Conservation (phyloP, 2,888 invertebrate species). For the Conomelus anceps region DNA sequence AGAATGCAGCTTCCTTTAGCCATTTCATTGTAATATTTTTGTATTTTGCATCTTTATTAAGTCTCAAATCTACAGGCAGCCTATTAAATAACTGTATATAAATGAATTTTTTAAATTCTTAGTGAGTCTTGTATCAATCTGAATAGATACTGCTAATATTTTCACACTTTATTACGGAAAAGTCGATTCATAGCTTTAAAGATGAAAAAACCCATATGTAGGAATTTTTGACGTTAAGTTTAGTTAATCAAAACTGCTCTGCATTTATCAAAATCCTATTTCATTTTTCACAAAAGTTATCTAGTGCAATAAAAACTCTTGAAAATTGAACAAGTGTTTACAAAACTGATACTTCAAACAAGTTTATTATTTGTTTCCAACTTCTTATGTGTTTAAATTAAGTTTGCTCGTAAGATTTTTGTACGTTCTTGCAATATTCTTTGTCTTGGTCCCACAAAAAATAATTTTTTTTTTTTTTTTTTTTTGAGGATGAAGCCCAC, state of each 20-base stretch:
- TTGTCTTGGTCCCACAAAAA: constrained; percentile 16
- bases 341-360: not conserved
- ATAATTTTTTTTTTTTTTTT: constrained; percentile 17
- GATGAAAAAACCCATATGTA: not conserved
- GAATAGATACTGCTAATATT: too few relatives aligned
- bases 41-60: too few relatives aligned
- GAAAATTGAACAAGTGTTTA: not conserved
- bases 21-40: too few relatives aligned
- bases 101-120: too few relatives aligned
- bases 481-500: constrained; percentile 69
- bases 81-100: too few relatives aligned
- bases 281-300: not conserved
- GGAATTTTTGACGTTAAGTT: not conserved
- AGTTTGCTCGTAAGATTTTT: not conserved
- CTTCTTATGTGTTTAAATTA: not conserved
- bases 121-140: too few relatives aligned
- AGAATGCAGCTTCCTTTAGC: too few relatives aligned
- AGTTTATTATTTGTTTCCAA: not conserved
- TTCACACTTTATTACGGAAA: too few relatives aligned
- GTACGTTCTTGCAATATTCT: not conserved
- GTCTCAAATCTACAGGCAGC: too few relatives aligned
- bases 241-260: not conserved
- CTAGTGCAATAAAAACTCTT: not conserved
- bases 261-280: not conserved
- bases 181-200: too few relatives aligned